Base-by-base conservation (phyloP, 2,888 invertebrate species). In the Cotesia congregata region DNA sequence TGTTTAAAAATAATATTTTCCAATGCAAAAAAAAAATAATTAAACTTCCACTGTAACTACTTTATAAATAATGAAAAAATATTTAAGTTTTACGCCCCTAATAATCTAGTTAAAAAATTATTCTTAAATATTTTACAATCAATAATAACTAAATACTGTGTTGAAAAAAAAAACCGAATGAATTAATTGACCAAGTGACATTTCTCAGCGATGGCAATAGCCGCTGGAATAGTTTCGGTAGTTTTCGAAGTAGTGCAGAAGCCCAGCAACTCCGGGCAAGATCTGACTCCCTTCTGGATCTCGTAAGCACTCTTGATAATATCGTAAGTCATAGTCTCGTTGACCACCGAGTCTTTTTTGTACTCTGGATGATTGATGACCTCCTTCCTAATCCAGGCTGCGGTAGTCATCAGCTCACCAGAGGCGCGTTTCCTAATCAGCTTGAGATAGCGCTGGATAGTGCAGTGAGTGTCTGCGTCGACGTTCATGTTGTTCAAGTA, bases 391-490 rank as follows among this genome's bases (percentile, higher is more conserved):
- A 98, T 95, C 98, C 98, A 99, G 50, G 95, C 92, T 64, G 99
- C 99, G 83, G 97, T 97, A 73, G 99, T 99, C 86, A 94, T 91
- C 74, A 98, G 93, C 88, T 97, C 95, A 40, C 98, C 98, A 83
- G 95, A 93, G 5, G 97, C 96, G 84, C 96, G 92, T 76, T 94
- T 93, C 88, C 95, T 95, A 87, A 99, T 98, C 79, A 98, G 93
- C 87, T 95, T 96, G 80, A 99, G 92, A 91, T 99, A 99, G 90
- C 98, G 97, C 89, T 96, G 96, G 85, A 99, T 96, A 6, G 98
- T 97, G 91, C 99, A 99, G 89, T 97, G 96, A 62, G 98, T 99
- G 90, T 99, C 99, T 1, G 98, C 97, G 91, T 99, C 99, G 71
- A 98, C 96, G 89, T 99, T 98, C 94, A 98, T 97, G 78, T 95